Evolutionary conservation across 1,140 invertebrate genomes (phyloP), one percentile per base, ranked within the genome.

Genomic region (Drosophila novamexicana): DNA sequence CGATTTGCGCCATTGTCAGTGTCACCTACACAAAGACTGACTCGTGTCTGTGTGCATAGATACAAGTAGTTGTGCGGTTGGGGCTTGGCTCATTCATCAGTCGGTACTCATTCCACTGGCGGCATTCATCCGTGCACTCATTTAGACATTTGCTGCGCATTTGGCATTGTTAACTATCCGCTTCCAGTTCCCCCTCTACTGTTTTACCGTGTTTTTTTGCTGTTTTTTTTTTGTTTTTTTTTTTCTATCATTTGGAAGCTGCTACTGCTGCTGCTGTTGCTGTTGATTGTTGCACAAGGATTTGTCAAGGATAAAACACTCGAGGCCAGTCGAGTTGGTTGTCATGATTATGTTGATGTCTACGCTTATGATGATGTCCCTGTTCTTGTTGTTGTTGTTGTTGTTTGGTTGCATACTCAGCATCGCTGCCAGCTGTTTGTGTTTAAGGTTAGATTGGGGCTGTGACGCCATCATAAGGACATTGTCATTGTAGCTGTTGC

Each of bases 291-390:
- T 83, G 80, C 80, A 83, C 80, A 83, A 83, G 80, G 80, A 83
- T 83, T 83, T 83, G 75, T 83, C 80, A 83, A 83, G 80, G 80
- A 83, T 83, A 79, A 83, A 83, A 83, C 80, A 79, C 80, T 83
- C 80, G 80, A 78, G 80, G 80, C 79, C 80, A 83, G 80, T 76
- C 79, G 22, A 81, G 80, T 68, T 75, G 75, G 59, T 73, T 74
- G 63, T 81, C 79, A 81, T 77, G 79, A 81, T 81, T 81, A 74
- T 73, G 79, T 74, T 10, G 45, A 39, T 66, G 52, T 45, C 59
- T 50, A 50, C 39, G 59, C 70, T 80, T 82, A 82, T 82, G 75
- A 78, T 78, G 77, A 59, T 83, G 80, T 76, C 72, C 50, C 63
- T 54, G 44, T 59, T 22, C 22, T 22, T 64, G 65, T 82, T 70